Conservation (phyloP, 1,140 invertebrate species). For the Heliconius hewitsoni region DNA sequence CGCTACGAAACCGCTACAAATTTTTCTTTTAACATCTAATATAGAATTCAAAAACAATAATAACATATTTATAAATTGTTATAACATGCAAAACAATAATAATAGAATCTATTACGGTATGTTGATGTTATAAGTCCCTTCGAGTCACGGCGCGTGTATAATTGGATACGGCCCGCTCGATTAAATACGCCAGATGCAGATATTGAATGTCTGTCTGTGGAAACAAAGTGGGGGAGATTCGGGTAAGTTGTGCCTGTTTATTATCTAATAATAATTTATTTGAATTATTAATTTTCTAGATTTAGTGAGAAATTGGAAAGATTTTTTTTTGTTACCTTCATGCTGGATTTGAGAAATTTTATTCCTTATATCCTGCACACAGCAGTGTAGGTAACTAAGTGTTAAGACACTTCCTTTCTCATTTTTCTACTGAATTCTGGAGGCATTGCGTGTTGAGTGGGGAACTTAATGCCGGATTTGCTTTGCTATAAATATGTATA, state of each 20-base stretch:
- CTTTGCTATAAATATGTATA: no score
- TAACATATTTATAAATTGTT: background rate
- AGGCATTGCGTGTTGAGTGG: no score
- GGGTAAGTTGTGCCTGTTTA: background rate
- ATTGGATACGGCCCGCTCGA: background rate
- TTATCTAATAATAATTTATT: background rate
- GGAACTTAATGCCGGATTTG: no score
- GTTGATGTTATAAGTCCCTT: background rate
- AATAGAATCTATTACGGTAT: background rate
- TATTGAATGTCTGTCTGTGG: background rate
- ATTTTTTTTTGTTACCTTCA: no score
- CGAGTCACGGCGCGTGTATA: background rate
- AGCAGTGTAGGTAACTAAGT: no score
- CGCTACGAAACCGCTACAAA: no score
- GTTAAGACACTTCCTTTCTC: no score
- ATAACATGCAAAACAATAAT: background rate
- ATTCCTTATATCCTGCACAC: no score
- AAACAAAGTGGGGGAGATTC: background rate
- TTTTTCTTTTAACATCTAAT: no score
- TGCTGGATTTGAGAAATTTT: no score
- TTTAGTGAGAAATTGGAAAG: no score
- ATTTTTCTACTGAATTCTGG: no score
- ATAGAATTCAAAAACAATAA: background rate
- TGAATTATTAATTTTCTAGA: background rate
- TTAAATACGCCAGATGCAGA: slow-evolving; percentile 12